phyloP scores from a whole-genome alignment of 2,113 vertebrate genomes.

The Scomber scombrus region DNA sequence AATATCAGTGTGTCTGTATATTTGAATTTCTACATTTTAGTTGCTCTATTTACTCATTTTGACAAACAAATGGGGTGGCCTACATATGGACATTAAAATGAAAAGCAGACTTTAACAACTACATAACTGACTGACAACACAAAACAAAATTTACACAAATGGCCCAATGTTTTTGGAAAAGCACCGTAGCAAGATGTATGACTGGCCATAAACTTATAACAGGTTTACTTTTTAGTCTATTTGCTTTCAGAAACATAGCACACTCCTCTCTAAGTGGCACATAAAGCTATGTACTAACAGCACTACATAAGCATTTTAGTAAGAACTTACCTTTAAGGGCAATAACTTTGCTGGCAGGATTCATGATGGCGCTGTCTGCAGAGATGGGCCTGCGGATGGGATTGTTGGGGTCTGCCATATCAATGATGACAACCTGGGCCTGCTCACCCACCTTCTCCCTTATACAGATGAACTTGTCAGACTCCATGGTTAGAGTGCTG shows the following conservation, averaged over 20 bases:
- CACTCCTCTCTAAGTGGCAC: conserved; percentile 24
- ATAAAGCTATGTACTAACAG: conserved; percentile 13
- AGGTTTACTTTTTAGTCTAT: conserved; percentile 20
- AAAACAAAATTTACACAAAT: conserved; percentile 68
- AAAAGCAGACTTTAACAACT: conserved; percentile 75
- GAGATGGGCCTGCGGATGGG: conserved; percentile 98
- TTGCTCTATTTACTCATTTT: conserved; percentile 46
- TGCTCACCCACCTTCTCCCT: conserved; percentile 99
- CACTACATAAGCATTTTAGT: conserved; percentile 6
- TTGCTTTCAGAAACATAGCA: conserved; percentile 18
- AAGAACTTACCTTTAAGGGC: conserved; percentile 94
- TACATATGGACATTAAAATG: conserved; percentile 79
- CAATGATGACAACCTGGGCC: conserved; percentile 99
- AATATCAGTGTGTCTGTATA: conserved; percentile 35
- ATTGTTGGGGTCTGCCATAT: conserved; percentile 97
- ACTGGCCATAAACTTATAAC: conserved; percentile 19
- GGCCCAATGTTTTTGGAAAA: conserved; percentile 47
- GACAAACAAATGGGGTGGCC: conserved; percentile 74
- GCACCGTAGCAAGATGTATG: conserved; percentile 33
- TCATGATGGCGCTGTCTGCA: conserved; percentile 99
- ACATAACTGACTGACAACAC: conserved; percentile 69
- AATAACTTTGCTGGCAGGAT: conserved; percentile 99
- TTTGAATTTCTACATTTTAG: conserved; percentile 45
- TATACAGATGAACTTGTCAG: conserved; percentile 99
- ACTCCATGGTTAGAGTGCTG: conserved; percentile 99